Base-by-base conservation (phyloP, 2,888 invertebrate species). In the Cepaea hortensis region DNA sequence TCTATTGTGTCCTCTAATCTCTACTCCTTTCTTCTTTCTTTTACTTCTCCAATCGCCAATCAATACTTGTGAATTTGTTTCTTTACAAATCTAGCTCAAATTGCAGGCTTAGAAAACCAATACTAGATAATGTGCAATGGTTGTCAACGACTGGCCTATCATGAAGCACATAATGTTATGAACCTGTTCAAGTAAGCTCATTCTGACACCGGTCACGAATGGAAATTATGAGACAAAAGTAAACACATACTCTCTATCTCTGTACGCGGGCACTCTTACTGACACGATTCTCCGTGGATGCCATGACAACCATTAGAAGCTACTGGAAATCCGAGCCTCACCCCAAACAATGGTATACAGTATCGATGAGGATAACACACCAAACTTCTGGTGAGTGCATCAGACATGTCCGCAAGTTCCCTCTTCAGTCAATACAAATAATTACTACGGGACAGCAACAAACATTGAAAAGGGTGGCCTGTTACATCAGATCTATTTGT, bases 401-500 rank as follows among this genome's bases (percentile, higher is more conserved):
- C 35, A 48, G 68, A 81, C 68, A 70, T 46, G 18, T 70, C 65
- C 48, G 68, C n/a, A n/a, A 70, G 48, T 61, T 48, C 48, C 48
- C 2, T 70, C 23, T 68, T 81, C 46, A 50, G 23, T 81, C 70
- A 81, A 70, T 65, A 81, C 68, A 81, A 81, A 68, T 68, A 81
- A 68, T 68, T 81, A 68, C 23, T 35, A 48, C 48, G 70, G 48
- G 65, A 46, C 68, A 68, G 70, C 50, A 46, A 65, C 81, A 81
- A 81, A 81, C 70, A 81, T 81, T 81, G 68, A 70, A 70, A 48
- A 20, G n/a, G 62, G 68, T n/a, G 46, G 46, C 20, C 20, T 68
- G 70, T 81, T 81, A 81, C 70, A 81, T 81, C 35, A 70, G 65
- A 50, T 65, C n/a, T 81, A n/a, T 81, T 81, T n/a, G 80, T 65